phyloP scores from a whole-genome alignment of 2,797 vertebrate genomes.

The Synanceia verrucosa region DNA sequence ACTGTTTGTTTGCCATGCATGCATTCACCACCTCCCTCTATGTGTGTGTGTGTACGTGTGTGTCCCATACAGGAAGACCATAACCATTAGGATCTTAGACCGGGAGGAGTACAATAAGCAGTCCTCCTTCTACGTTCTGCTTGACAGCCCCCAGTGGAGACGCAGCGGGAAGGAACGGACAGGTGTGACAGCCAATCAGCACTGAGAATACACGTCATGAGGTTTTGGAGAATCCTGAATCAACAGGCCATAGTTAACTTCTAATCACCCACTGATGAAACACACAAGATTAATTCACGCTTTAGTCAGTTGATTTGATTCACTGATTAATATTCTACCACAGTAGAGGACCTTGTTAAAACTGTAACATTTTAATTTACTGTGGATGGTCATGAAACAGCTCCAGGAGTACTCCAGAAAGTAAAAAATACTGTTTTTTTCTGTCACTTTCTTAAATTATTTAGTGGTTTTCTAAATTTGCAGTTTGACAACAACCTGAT shows the following conservation, averaged over 20 bases:
- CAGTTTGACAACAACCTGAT: background rate
- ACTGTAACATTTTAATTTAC: background rate
- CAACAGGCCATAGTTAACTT: slow-evolving; percentile 28
- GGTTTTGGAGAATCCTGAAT: slow-evolving; percentile 41
- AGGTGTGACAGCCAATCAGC: slow-evolving; percentile 90
- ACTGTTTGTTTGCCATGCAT: slow-evolving; percentile 70
- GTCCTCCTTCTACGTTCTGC: slow-evolving; percentile 97
- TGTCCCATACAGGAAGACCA: slow-evolving; percentile 95
- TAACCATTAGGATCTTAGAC: slow-evolving; percentile 97
- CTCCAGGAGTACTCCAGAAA: background rate
- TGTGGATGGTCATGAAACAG: background rate
- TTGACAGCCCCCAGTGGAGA: slow-evolving; percentile 94
- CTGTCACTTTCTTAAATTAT: background rate
- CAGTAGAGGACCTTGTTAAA: background rate
- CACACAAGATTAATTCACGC: background rate
- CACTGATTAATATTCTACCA: background rate
- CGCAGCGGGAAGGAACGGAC: slow-evolving; percentile 89
- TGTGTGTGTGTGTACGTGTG: slow-evolving; percentile 77
- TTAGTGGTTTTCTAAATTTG: background rate
- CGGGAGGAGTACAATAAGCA: slow-evolving; percentile 99
- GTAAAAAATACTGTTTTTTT: background rate
- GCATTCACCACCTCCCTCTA: slow-evolving; percentile 81
- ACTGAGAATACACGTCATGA: slow-evolving; percentile 27
- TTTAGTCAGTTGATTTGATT: background rate
- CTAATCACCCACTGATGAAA: background rate